phyloP scores from a whole-genome alignment of 2,797 vertebrate species.

The Anguilla marmorata region DNA sequence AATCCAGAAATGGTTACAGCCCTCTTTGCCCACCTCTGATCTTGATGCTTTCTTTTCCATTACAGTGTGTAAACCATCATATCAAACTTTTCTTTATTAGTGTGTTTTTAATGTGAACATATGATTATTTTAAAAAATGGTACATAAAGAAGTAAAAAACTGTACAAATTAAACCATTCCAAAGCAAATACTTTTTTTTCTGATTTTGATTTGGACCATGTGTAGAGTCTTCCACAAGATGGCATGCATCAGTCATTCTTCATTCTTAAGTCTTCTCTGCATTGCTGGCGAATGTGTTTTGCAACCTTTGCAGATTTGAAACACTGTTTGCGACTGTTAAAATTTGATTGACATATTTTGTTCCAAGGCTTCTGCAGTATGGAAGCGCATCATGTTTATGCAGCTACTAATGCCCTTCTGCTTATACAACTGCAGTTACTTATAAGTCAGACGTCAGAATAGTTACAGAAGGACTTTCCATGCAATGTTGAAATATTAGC shows the following conservation, averaged over 20 bases:
- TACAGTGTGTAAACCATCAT: no score
- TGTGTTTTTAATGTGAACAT: no score
- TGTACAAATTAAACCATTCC: not conserved
- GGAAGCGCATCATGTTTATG: not conserved
- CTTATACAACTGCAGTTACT: not conserved
- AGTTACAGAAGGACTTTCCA: slow-evolving; percentile 1
- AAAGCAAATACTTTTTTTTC: not conserved
- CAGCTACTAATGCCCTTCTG: not conserved
- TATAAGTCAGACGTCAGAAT: not conserved
- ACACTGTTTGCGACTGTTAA: not conserved
- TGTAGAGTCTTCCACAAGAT: slow-evolving; percentile 60
- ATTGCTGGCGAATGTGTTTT: not conserved
- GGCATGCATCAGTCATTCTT: slow-evolving; percentile 65
- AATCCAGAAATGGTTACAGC: not conserved
- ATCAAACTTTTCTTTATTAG: no score
- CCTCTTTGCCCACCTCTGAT: not conserved
- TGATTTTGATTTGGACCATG: not conserved
- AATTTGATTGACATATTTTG: not conserved
- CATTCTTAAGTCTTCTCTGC: not conserved
- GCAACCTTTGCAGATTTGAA: not conserved
- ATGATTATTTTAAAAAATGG: no score
- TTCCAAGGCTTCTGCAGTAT: not conserved
- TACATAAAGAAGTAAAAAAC: no score
- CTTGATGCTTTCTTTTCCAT: not conserved
- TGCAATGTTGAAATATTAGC: not conserved